These are phyloP conservation scores for Tyto alba DNA, from an alignment of 2,113 vertebrate species.

Conservation along the genomic window DNA sequence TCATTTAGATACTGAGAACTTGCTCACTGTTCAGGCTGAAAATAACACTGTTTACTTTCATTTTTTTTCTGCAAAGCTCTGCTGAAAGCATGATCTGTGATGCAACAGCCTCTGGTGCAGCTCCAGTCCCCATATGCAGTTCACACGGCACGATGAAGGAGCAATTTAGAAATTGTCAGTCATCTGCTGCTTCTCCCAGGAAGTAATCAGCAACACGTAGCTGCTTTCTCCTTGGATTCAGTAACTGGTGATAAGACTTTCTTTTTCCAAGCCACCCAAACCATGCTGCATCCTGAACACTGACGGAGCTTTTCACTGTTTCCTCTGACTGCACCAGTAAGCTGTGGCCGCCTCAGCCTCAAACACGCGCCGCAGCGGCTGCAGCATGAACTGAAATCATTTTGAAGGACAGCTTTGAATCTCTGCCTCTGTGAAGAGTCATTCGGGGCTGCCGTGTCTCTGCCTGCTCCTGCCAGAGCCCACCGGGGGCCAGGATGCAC, in stretches of 20 bases:
- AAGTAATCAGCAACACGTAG: neutral
- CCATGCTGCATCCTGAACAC: neutral
- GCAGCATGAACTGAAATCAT: neutral
- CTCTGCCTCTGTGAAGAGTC: neutral
- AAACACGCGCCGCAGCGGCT: neutral
- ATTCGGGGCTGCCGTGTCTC: neutral
- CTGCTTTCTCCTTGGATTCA: neutral
- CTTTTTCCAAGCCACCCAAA: neutral
- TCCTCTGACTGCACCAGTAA: neutral
- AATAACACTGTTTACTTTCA: constrained; percentile 49
- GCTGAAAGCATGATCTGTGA: constrained; percentile 42
- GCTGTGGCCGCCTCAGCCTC: neutral
- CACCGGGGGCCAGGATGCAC: neutral
- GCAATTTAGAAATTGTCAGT: constrained; percentile 1
- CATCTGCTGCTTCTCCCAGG: constrained; percentile 16
- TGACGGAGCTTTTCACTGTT: neutral
- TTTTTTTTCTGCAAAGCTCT: constrained; percentile 37
- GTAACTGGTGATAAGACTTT: neutral
- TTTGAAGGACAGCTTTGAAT: neutral
- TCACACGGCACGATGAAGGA: neutral
- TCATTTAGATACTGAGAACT: constrained; percentile 58
- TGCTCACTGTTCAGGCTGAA: constrained; percentile 38
- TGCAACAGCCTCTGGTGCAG: constrained; percentile 19
- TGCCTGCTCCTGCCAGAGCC: neutral
- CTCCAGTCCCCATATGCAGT: neutral